Base-by-base conservation (phyloP, 1,140 invertebrate genomes). In the Pseudomyrmex gracilis region DNA sequence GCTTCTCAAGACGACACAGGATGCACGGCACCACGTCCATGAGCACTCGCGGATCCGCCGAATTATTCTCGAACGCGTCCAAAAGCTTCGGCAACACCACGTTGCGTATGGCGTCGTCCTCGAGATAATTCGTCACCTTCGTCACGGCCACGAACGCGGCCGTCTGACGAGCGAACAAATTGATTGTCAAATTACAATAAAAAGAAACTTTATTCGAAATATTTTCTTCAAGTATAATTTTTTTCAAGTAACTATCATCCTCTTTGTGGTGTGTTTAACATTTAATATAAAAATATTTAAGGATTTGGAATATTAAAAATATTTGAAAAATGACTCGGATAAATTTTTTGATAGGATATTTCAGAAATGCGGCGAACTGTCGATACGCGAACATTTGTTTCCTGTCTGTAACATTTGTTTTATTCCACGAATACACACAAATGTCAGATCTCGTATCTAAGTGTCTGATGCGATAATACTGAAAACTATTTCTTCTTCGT, bases 21-120 rank as follows among this genome's bases (percentile, higher is more conserved):
- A 97, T 97, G 91, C 97, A 97, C 1, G 96, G 96, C 0, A 98
- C 93, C 13, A 97, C 96, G 85, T 97, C 97, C 88, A 96, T 95
- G 8, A 97, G 95, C 58, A 98, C 95, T 89, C 97, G 97, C 2
- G 97, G 92, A 91, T 98, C 97, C 34, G 94, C 95, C 24, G 96
- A 96, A 92, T 98, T 98, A 87, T 97, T 98, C 90, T 98, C 97
- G 87, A 98, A 98, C 2, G 99, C 96, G 67, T 95, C 93, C 93
- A 98, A 98, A 12, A 98, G 96, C 94, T 98, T 98, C 0, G 97
- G 97, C 78, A 99, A 93, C 7, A 99, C 96, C 93, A 97, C 97
- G 82, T 96, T 96, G 64, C 97, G 95, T 73, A 99, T 96, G 8
- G 97, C 96, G 24, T 96, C 95, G 88, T 99, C 98, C 83, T 98